These are phyloP conservation scores for Natrix natrix DNA, from an alignment of 2,797 vertebrate species.

Conservation along the genomic window DNA sequence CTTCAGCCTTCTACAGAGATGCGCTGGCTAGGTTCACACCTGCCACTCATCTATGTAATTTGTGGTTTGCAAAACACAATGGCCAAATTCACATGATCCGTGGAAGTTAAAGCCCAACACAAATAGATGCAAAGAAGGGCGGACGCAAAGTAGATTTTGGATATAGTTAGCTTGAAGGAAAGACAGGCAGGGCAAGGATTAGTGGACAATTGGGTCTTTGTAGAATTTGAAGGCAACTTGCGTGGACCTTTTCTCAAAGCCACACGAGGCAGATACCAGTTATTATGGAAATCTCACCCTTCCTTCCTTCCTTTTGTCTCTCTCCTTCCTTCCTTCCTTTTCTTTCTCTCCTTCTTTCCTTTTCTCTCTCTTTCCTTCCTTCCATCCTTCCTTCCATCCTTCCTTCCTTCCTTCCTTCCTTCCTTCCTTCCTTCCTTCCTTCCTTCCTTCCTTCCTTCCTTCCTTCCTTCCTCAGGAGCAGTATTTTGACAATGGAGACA, in stretches of 20 bases:
- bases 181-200: neutral
- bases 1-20: neutral
- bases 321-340: too few species aligned
- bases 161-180: neutral
- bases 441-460: too few species aligned
- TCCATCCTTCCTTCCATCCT: too few species aligned
- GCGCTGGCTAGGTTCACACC: neutral
- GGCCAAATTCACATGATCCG: neutral
- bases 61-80: neutral
- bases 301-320: too few species aligned
- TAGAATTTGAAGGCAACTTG: neutral
- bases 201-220: neutral
- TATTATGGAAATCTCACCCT: neutral
- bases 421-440: too few species aligned
- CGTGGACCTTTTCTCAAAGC: neutral
- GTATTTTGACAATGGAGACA: neutral
- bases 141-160: neutral
- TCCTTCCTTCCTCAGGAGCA: neutral
- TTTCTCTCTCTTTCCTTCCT: too few species aligned
- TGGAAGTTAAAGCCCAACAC: neutral
- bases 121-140: neutral
- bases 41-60: neutral
- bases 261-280: neutral
- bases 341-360: too few species aligned
- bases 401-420: too few species aligned